Conservation (phyloP, 2,797 vertebrate species). For the Denticeps clupeoides region DNA sequence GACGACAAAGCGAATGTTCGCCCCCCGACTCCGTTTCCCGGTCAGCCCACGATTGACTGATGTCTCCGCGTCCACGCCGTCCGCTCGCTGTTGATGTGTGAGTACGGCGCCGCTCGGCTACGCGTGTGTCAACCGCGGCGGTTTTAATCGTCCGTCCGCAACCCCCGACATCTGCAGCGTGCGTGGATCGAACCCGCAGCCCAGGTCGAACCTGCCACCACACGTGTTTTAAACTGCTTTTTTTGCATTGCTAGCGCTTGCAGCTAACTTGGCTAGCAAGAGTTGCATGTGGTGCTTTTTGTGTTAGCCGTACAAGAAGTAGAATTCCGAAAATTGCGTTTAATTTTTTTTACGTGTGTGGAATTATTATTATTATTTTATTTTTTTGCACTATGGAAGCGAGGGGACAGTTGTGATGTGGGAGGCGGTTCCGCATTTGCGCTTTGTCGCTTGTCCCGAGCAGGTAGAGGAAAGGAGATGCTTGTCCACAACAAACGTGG, state of each 20-base stretch:
- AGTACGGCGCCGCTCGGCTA: slow-evolving; percentile 30
- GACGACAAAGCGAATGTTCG: slow-evolving; percentile 37
- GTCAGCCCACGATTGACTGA: slow-evolving; percentile 51
- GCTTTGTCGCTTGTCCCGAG: no score
- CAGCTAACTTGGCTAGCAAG: slow-evolving; percentile 2
- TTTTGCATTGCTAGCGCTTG: neutral
- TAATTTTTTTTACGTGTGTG: no score
- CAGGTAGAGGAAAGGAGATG: no score
- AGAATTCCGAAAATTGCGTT: no score
- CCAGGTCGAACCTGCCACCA: neutral
- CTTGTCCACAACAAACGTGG: no score
- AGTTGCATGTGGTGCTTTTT: no score
- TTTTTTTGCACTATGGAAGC: no score
- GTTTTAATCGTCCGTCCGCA: neutral
- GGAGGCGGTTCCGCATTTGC: no score
- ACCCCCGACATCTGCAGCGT: neutral
- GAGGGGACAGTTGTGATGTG: no score
- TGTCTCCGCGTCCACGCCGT: slow-evolving; percentile 54
- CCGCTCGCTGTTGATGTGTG: slow-evolving; percentile 52
- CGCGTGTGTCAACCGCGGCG: no score
- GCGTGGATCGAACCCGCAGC: neutral
- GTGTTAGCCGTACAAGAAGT: no score
- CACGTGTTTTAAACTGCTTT: neutral
- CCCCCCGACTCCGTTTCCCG: slow-evolving; percentile 35
- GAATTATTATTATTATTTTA: no score